Evolutionary conservation across 2,888 invertebrate genomes (phyloP).

Genomic region (Platypus cylindrus): DNA sequence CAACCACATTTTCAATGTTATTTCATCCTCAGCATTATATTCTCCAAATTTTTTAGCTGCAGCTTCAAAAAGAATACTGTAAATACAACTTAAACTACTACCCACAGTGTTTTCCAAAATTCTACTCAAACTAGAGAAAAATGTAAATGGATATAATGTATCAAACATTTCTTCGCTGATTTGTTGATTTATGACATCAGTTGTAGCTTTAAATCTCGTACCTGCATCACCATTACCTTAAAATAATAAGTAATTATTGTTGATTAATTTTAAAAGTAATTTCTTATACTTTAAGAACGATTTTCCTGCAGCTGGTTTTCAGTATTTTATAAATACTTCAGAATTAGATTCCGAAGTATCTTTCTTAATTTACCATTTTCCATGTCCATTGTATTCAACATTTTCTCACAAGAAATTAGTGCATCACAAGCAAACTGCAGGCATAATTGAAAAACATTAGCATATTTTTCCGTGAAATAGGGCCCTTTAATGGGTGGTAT

Average conservation of each 20-base stretch:
- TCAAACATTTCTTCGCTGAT: constrained; percentile 22
- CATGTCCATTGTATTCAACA: constrained; percentile 54
- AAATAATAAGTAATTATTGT: constrained; percentile 5
- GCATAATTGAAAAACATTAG: constrained; percentile 27
- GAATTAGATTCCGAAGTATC: too few species aligned
- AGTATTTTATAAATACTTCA: too few species aligned
- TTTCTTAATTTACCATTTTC: constrained; percentile 40
- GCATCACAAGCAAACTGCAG: constrained; percentile 39
- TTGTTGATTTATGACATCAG: constrained; percentile 26
- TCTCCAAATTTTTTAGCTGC: constrained; percentile 41
- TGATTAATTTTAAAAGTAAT: too few species aligned
- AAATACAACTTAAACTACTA: constrained; percentile 68
- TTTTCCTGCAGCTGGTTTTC: too few species aligned
- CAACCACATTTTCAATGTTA: constrained; percentile 33
- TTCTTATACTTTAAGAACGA: too few species aligned
- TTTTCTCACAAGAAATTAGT: constrained; percentile 45
- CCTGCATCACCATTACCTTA: constrained; percentile 61
- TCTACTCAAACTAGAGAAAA: constrained; percentile 36
- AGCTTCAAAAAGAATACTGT: constrained; percentile 60
- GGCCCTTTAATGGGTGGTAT: constrained; percentile 28
- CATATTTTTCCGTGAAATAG: constrained; percentile 21
- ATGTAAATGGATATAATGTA: constrained; percentile 24
- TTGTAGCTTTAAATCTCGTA: constrained; percentile 25
- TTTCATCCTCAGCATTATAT: constrained; percentile 23
- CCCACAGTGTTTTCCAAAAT: constrained; percentile 61